These are phyloP conservation scores for Microhierax caerulescens DNA, from an alignment of 2,797 vertebrate species.

Conservation along the genomic window DNA sequence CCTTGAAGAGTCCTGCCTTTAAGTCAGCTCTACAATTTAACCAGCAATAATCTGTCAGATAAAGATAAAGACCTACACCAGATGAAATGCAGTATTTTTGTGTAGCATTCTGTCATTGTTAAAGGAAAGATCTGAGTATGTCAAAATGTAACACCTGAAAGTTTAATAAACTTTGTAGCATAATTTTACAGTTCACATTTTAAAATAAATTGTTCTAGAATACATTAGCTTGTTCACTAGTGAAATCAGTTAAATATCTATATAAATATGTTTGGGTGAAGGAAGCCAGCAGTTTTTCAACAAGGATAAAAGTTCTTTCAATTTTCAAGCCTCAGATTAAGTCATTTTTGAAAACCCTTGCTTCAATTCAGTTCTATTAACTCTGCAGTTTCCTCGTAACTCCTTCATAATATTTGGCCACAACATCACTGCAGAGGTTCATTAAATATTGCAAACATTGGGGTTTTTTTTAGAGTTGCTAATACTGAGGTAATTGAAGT, in stretches of 20 bases:
- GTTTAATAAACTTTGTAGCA: slow-evolving; percentile 81
- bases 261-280: slow-evolving; percentile 37
- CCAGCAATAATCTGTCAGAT: slow-evolving; percentile 83
- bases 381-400: neutral
- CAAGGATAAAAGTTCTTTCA: slow-evolving; percentile 61
- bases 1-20: slow-evolving; percentile 82
- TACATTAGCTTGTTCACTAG: slow-evolving; percentile 58
- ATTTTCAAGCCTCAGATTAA: slow-evolving; percentile 56
- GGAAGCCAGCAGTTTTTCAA: neutral
- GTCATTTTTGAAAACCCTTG: slow-evolving; percentile 31
- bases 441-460: neutral
- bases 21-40: slow-evolving; percentile 83
- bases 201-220: slow-evolving; percentile 67
- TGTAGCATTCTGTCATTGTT: slow-evolving; percentile 80
- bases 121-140: slow-evolving; percentile 74
- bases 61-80: slow-evolving; percentile 74
- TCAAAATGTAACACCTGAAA: slow-evolving; percentile 81
- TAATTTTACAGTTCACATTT: slow-evolving; percentile 75
- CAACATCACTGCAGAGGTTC: slow-evolving; percentile 21
- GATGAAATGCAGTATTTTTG: slow-evolving; percentile 75
- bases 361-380: slow-evolving; percentile 33
- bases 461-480: neutral
- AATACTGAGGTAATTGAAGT: neutral
- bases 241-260: slow-evolving; percentile 45
- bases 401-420: slow-evolving; percentile 59